phyloP scores from a whole-genome alignment of 2,888 invertebrate species.

The Eristalis tenax region DNA sequence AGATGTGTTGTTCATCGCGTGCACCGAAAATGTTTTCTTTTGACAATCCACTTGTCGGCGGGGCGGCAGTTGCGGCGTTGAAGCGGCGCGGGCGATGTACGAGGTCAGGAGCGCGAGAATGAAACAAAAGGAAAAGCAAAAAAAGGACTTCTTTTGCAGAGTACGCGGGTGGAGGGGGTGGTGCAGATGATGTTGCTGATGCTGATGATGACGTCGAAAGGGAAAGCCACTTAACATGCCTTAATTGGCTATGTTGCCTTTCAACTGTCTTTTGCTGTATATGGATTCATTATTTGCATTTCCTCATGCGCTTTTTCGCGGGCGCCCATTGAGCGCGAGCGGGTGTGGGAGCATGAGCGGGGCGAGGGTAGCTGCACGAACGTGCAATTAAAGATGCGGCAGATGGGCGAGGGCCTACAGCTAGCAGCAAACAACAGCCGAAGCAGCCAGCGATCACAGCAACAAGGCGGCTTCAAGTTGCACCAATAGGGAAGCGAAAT shows the following conservation, averaged over 20 bases:
- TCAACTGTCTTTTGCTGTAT: constrained; percentile 48
- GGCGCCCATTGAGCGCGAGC: constrained; percentile 22
- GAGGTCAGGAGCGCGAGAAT: background rate
- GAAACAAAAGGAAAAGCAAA: constrained; percentile 20
- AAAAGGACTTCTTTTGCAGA: constrained; percentile 33
- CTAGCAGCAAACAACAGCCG: background rate
- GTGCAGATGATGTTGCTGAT: constrained; percentile 2
- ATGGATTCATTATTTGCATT: constrained; percentile 63
- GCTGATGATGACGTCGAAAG: constrained; percentile 67
- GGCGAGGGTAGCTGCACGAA: constrained; percentile 7
- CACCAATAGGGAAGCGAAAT: constrained; percentile 8
- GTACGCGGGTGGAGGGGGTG: too few species aligned
- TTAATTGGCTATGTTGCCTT: constrained; percentile 70
- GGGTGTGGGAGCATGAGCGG: background rate
- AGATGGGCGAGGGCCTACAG: background rate
- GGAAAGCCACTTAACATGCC: constrained; percentile 72
- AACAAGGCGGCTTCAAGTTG: background rate
- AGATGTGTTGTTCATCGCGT: constrained; percentile 17
- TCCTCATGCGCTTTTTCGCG: constrained; percentile 42
- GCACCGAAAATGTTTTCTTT: constrained; percentile 41
- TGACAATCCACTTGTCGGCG: constrained; percentile 15
- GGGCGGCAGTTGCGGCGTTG: background rate
- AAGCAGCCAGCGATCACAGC: background rate
- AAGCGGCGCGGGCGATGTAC: background rate
- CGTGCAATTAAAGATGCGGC: constrained; percentile 56